Percentiles rank a stretch among this genome's conserved stretches.
Evolutionary conservation across 2,113 vertebrate species (phyloP).

Genomic region (Nipponia nippon): DNA sequence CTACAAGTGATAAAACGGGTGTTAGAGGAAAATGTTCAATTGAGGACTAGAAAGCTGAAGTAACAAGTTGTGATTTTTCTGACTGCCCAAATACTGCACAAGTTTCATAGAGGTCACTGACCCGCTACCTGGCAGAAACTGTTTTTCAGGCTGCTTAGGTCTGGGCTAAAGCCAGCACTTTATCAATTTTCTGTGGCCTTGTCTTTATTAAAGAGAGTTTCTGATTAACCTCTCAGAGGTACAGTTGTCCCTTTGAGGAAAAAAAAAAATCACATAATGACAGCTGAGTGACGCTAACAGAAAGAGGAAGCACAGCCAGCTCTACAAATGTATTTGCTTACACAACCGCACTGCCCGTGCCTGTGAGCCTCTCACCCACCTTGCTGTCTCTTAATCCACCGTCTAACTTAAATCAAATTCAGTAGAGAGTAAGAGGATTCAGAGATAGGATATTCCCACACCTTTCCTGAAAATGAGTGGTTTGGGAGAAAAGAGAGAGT

Average conservation of each 20-base stretch:
- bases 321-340: neutral
- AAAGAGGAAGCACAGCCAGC: neutral
- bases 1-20: neutral
- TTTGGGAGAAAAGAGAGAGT: neutral
- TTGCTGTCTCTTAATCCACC: neutral
- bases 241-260: neutral
- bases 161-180: neutral
- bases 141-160: neutral
- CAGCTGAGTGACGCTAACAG: neutral
- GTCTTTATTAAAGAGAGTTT: constrained; percentile 23
- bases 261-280: neutral
- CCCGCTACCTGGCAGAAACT: neutral
- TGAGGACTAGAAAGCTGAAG: neutral
- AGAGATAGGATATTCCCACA: neutral
- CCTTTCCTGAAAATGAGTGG: neutral
- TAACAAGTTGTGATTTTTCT: neutral
- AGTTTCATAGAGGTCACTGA: neutral
- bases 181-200: constrained; percentile 36
- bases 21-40: neutral
- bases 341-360: neutral
- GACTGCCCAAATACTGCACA: neutral
- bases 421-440: neutral
- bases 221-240: constrained; percentile 3
- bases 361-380: neutral
- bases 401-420: neutral